These are phyloP conservation scores for Excalfactoria chinensis DNA, from an alignment of 2,113 vertebrate genomes.

Conservation along the genomic window DNA sequence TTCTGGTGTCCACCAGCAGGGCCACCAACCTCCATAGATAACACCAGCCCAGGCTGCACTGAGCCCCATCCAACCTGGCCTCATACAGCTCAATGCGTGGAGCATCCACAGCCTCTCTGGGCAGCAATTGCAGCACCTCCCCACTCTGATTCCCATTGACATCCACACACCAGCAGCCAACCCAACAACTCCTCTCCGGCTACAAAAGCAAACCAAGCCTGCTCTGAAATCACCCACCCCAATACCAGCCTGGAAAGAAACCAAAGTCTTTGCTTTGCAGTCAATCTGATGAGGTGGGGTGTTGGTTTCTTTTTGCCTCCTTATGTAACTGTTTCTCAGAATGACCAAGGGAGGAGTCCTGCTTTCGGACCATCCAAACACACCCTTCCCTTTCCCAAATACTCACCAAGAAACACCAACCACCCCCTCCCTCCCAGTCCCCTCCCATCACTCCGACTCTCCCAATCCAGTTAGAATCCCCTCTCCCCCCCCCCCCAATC, in stretches of 20 bases:
- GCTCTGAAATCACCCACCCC: background rate
- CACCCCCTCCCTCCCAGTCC: background rate
- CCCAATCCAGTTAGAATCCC: background rate
- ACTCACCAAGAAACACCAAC: too few relatives aligned
- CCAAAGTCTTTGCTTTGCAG: background rate
- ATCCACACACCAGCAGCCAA: background rate
- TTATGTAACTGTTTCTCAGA: background rate
- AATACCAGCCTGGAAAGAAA: rapidly evolving
- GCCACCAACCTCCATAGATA: too few relatives aligned
- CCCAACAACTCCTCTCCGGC: background rate
- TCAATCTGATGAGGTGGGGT: background rate
- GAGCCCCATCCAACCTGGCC: too few relatives aligned
- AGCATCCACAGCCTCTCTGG: too few relatives aligned
- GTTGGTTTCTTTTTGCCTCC: background rate
- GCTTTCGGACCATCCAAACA: background rate
- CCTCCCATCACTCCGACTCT: background rate
- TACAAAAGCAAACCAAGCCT: rapidly evolving
- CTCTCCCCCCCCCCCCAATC: background rate
- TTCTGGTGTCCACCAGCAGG: too few relatives aligned
- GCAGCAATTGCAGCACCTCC: too few relatives aligned
- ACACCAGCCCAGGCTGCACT: too few relatives aligned
- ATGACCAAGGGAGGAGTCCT: rapidly evolving
- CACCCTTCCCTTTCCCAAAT: rapidly evolving
- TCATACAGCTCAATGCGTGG: too few relatives aligned
- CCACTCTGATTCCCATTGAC: too few relatives aligned